Evolutionary conservation across 2,797 vertebrate genomes (phyloP).

Genomic region (Tenualosa ilisha): DNA sequence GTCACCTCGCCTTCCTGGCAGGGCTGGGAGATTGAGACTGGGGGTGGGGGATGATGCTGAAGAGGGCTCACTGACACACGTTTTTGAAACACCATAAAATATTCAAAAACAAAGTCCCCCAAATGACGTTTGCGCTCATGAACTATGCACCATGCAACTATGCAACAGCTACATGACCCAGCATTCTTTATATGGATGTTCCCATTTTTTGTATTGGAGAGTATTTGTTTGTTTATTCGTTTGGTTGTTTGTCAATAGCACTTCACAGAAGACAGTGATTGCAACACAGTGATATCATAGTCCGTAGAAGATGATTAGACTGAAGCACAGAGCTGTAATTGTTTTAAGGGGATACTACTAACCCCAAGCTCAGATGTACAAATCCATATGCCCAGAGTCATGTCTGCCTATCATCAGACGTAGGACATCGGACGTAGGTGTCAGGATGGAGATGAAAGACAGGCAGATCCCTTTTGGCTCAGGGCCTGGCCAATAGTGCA

Average conservation of each 20-base stretch:
- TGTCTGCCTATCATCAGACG: background rate
- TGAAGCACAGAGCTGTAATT: background rate
- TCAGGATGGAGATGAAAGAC: background rate
- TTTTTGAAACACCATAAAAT: slow-evolving; percentile 7
- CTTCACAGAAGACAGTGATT: background rate
- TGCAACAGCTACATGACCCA: background rate
- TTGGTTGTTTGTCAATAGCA: background rate
- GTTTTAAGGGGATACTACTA: background rate
- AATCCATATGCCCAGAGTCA: background rate
- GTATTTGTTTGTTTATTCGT: background rate
- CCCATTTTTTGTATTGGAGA: background rate
- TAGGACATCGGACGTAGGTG: background rate
- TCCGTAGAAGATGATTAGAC: background rate
- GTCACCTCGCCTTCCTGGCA: slow-evolving; percentile 15
- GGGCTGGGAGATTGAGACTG: background rate
- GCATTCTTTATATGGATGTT: background rate
- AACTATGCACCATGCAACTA: slow-evolving; percentile 1
- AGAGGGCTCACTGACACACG: slow-evolving; percentile 8
- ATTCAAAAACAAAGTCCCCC: slow-evolving; percentile 9
- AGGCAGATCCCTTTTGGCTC: slow-evolving; percentile 11
- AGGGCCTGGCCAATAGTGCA: background rate
- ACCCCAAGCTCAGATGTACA: background rate
- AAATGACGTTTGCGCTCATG: background rate
- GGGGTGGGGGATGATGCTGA: background rate
- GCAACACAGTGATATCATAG: background rate